Evolutionary conservation across 2,888 invertebrate species (phyloP).

Genomic region (Stictocephala bisonia): DNA sequence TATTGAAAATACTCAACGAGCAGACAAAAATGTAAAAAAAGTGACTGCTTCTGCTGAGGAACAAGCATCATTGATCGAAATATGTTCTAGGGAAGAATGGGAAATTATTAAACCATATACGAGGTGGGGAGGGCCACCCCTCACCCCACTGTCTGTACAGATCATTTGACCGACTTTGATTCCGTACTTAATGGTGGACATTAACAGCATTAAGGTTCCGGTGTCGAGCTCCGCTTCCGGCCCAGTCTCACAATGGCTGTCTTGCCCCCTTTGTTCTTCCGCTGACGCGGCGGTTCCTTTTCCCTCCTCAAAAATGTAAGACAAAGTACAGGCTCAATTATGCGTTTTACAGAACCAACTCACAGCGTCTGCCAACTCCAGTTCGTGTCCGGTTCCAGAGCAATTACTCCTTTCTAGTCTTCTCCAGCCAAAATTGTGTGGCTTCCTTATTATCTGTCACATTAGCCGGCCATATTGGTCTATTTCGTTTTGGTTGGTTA

Average conservation of each 20-base stretch:
- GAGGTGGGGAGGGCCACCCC: not conserved
- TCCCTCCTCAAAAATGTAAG: constrained; percentile 31
- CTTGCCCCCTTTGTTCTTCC: constrained; percentile 38
- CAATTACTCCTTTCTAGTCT: no score
- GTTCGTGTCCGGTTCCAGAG: no score
- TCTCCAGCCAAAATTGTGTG: no score
- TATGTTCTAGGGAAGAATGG: constrained; percentile 26
- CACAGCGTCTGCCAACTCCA: no score
- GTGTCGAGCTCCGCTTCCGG: constrained; percentile 40
- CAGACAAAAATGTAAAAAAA: no score
- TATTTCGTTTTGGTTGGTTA: no score
- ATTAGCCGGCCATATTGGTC: no score
- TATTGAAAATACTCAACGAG: no score
- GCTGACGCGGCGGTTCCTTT: constrained; percentile 30
- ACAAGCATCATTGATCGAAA: constrained; percentile 33
- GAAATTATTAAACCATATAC: constrained; percentile 38
- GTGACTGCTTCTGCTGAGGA: no score
- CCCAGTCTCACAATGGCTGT: constrained; percentile 43
- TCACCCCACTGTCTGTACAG: constrained; percentile 22
- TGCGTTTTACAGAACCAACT: constrained; percentile 10
- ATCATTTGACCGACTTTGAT: constrained; percentile 50
- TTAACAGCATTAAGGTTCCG: constrained; percentile 51
- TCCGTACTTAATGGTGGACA: constrained; percentile 48
- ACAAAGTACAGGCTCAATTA: constrained; percentile 26
- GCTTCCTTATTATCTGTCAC: no score